A percentile compares a stretch with the other conserved stretches of the same genome.
These are phyloP conservation scores for Temnothorax curvispinosus DNA, from an alignment of 1,140 invertebrate genomes.

Conservation along the genomic window DNA sequence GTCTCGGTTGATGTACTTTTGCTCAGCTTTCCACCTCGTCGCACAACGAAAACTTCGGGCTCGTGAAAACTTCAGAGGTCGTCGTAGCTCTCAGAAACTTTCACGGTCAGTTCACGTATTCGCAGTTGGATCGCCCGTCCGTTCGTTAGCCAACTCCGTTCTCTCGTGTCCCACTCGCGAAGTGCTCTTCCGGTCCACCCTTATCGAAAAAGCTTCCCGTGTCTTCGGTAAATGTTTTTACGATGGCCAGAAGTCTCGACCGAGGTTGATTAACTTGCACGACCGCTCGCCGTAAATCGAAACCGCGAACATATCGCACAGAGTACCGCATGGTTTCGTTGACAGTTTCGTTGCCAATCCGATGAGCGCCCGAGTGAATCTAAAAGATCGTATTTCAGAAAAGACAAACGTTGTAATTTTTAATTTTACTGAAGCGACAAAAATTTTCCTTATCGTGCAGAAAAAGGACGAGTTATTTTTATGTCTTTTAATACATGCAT, in stretches of 20 bases:
- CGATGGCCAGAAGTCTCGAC: constrained; percentile 19
- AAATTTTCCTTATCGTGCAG: background rate
- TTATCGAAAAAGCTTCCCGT: constrained; percentile 46
- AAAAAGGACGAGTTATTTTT: background rate
- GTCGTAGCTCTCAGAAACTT: constrained; percentile 56
- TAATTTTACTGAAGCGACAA: background rate
- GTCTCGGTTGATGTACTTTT: background rate
- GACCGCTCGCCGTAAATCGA: constrained; percentile 39
- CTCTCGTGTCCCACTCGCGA: constrained; percentile 33
- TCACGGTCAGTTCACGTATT: constrained; percentile 63
- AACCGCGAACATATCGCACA: constrained; percentile 39
- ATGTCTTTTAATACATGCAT: background rate
- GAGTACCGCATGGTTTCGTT: background rate
- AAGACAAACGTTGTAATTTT: background rate
- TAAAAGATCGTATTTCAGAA: background rate
- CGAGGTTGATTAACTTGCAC: constrained; percentile 53
- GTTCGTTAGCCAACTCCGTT: constrained; percentile 66
- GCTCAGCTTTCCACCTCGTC: background rate
- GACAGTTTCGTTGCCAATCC: background rate
- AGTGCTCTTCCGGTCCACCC: background rate
- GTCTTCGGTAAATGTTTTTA: constrained; percentile 39
- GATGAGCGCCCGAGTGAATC: background rate
- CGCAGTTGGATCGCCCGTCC: constrained; percentile 45
- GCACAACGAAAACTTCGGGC: constrained; percentile 29
- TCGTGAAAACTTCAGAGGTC: constrained; percentile 19